Evolutionary conservation across 2,113 vertebrate species (phyloP).

Genomic region (Felis catus): F.catus_Fca126_mat1.0 CM031418.1:116703001-116703500

Average conservation of each 20-base stretch:
- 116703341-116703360: too few species aligned
- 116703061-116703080: background rate
- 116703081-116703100: slow-evolving; percentile 16
- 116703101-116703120: background rate
- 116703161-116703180: background rate
- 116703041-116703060: background rate
- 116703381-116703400: too few species aligned
- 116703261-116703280: too few species aligned
- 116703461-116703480: background rate
- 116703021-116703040: slow-evolving; percentile 7
- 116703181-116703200: background rate
- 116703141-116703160: background rate
- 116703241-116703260: background rate
- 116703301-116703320: too few species aligned
- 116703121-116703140: background rate
- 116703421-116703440: too few species aligned
- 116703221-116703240: background rate
- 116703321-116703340: too few species aligned
- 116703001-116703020: background rate
- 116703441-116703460: too few species aligned
- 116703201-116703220: slow-evolving; percentile 4
- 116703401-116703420: too few species aligned
- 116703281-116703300: too few species aligned
- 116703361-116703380: too few species aligned
- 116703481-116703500: background rate